phyloP scores from a whole-genome alignment of 2,797 vertebrate genomes.

The Lepilemur ruficaudatus region DNA sequence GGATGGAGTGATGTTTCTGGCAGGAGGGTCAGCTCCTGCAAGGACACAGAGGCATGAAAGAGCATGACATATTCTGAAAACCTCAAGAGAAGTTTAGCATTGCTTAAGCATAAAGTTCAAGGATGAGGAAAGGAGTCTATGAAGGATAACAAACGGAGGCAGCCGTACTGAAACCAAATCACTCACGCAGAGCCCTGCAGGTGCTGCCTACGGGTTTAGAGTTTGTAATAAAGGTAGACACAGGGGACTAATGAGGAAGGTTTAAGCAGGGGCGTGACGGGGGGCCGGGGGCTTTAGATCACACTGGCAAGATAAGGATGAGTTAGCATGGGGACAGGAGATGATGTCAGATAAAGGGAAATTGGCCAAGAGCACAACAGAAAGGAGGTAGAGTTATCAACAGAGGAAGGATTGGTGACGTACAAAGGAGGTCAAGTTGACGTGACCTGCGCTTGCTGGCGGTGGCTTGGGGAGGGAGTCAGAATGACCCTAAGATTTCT shows the following conservation, averaged over 20 bases:
- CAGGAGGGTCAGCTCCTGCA: neutral
- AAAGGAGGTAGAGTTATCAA: neutral
- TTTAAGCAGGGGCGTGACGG: neutral
- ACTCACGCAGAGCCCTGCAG: neutral
- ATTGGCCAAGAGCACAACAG: neutral
- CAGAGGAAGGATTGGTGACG: neutral
- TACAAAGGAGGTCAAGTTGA: neutral
- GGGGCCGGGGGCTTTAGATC: neutral
- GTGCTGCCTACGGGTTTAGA: neutral
- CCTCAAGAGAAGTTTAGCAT: neutral
- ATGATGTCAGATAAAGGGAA: neutral
- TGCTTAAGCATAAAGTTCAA: slow-evolving; percentile 6
- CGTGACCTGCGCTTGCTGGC: neutral
- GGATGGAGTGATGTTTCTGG: neutral
- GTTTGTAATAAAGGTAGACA: neutral
- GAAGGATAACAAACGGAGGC: neutral
- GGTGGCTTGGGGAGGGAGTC: neutral
- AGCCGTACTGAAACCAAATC: neutral
- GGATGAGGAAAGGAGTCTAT: neutral
- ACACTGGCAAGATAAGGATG: neutral
- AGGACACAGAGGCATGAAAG: neutral
- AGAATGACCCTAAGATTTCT: neutral
- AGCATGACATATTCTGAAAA: neutral
- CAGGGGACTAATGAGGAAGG: neutral
- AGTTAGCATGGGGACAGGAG: neutral